Evolutionary conservation across 2,888 invertebrate genomes (phyloP).

Genomic region (Xestia xanthographa): DNA sequence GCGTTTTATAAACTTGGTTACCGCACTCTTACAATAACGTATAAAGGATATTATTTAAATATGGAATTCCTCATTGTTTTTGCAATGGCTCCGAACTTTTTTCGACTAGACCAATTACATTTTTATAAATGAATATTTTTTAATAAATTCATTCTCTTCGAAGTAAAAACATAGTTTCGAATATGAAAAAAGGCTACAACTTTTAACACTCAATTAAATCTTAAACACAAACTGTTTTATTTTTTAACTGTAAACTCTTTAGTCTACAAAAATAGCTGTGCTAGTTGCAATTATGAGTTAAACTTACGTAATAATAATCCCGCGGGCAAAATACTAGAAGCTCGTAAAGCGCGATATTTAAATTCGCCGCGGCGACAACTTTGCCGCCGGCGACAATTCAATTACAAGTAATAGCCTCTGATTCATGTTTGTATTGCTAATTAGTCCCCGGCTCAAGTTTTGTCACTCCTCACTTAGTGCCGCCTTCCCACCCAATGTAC

Average conservation of each 20-base stretch:
- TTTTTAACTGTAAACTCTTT: too few relatives aligned
- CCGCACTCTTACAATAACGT: conserved; percentile 53
- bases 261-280: conserved; percentile 41
- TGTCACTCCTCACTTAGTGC: conserved; percentile 88
- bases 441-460: conserved; percentile 90
- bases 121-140: not conserved
- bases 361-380: conserved; percentile 87
- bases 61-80: conserved; percentile 25
- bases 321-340: conserved; percentile 79
- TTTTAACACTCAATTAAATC: too few relatives aligned
- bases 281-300: conserved; percentile 70
- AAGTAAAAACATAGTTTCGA: not conserved
- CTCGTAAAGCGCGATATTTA: conserved; percentile 88
- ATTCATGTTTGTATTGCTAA: conserved; percentile 91
- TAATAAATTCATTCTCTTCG: not conserved
- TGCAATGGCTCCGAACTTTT: conserved; percentile 8
- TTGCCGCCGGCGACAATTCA: conserved; percentile 88
- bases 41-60: conserved; percentile 55
- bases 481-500: conserved; percentile 75
- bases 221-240: too few relatives aligned
- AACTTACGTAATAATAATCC: conserved; percentile 74
- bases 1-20: conserved; percentile 66
- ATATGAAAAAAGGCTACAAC: not conserved
- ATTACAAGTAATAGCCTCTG: conserved; percentile 90
- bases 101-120: not conserved